phyloP scores from a whole-genome alignment of 2,797 vertebrate genomes.

The Kryptolebias ocellatus region DNA sequence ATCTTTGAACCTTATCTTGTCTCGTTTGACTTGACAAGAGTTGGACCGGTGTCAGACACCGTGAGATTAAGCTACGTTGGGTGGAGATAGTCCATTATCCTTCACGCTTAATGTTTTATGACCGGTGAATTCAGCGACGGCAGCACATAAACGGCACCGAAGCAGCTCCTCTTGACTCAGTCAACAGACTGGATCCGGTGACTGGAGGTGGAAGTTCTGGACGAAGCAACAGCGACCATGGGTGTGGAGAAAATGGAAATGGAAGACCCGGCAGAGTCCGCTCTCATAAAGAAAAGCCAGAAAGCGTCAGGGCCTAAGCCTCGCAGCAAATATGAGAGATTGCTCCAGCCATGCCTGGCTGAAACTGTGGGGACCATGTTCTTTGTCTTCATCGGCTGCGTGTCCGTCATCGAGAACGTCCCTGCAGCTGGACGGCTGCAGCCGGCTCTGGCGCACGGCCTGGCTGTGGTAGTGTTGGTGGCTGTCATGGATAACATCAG shows the following conservation, averaged over 20 bases:
- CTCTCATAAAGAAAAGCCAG: conserved; percentile 46
- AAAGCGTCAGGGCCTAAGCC: conserved; percentile 2
- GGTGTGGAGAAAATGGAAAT: conserved; percentile 71
- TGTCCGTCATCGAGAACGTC: conserved; percentile 85
- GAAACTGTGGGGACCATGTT: conserved; percentile 88
- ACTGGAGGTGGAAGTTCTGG: not conserved
- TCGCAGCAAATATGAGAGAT: conserved; percentile 69
- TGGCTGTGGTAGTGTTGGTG: conserved; percentile 83
- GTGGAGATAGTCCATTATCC: not conserved
- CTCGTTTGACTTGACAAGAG: no score
- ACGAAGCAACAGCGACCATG: conserved; percentile 32
- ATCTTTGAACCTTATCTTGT: not conserved
- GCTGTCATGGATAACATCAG: conserved; percentile 88
- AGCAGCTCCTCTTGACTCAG: not conserved
- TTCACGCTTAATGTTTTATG: conserved; percentile 48
- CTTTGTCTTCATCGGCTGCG: conserved; percentile 89
- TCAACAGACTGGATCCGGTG: conserved; percentile 10
- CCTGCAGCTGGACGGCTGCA: conserved; percentile 79
- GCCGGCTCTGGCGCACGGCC: conserved; percentile 89
- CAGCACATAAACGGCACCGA: conserved; percentile 16
- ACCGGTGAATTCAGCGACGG: conserved; percentile 16
- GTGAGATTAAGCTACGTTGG: not conserved
- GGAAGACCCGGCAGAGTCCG: conserved; percentile 37
- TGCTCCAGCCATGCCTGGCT: conserved; percentile 87
- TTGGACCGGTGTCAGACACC: not conserved